A percentile compares a stretch with the other conserved stretches of the same genome.
phyloP scores from a whole-genome alignment of 2,113 vertebrate species.

The Lucifuga dentata region DNA sequence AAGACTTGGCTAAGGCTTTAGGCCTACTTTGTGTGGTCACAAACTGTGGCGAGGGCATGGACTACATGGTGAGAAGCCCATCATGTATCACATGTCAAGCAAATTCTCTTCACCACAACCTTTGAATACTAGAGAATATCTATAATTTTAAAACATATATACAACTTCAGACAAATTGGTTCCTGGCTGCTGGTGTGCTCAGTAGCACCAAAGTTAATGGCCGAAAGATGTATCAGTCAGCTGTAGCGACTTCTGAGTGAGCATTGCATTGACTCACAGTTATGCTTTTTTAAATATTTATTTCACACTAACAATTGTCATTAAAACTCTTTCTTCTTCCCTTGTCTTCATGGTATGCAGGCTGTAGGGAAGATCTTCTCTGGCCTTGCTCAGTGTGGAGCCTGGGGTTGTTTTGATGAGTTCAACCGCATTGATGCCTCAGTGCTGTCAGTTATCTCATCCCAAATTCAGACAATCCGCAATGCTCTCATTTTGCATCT shows the following conservation, averaged over 20 bases:
- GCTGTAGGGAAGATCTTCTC: constrained; percentile 97
- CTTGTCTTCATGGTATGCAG: constrained; percentile 68
- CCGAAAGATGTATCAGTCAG: no score
- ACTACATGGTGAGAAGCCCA: constrained; percentile 88
- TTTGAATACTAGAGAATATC: no score
- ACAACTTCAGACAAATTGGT: no score
- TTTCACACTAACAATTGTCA: no score
- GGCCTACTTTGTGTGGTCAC: constrained; percentile 96
- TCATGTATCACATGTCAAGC: neutral
- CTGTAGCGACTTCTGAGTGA: no score
- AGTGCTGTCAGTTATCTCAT: constrained; percentile 96
- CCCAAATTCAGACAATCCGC: constrained; percentile 95
- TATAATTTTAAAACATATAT: no score
- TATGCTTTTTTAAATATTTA: no score
- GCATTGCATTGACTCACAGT: no score
- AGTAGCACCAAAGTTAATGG: no score
- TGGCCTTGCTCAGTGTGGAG: constrained; percentile 94
- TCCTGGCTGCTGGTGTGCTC: no score
- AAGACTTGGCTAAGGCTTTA: constrained; percentile 96
- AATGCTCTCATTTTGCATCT: constrained; percentile 91
- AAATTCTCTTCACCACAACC: neutral
- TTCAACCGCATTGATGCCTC: constrained; percentile 97
- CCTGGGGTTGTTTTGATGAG: constrained; percentile 98
- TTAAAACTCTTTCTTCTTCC: neutral
- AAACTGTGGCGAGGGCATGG: constrained; percentile 99